A percentile compares a stretch with the other conserved stretches of the same genome.
These are phyloP conservation scores for Brotula barbata DNA, from an alignment of 2,797 vertebrate genomes.

Conservation along the genomic window DNA sequence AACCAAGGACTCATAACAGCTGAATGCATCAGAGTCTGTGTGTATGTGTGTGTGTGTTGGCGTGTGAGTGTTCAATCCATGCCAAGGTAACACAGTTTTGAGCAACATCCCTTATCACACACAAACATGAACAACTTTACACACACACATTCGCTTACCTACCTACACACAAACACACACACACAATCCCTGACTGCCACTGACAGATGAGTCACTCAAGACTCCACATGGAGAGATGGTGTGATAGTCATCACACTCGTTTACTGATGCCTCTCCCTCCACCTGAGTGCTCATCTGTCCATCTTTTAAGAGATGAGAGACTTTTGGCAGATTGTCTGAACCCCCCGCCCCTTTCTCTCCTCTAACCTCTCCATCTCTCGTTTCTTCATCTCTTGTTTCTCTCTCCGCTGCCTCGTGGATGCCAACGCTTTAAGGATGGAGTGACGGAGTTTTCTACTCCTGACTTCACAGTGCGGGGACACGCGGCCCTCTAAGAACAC, in stretches of 20 bases:
- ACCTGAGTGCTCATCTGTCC: constrained; percentile 28
- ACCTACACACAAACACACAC: constrained; percentile 16
- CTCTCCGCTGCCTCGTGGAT: constrained; percentile 21
- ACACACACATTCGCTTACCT: neutral
- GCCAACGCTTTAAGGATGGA: constrained; percentile 25
- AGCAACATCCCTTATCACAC: constrained; percentile 3
- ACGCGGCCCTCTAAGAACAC: constrained; percentile 27
- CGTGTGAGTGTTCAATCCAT: constrained; percentile 10
- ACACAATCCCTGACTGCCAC: constrained; percentile 29
- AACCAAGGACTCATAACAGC: constrained; percentile 56
- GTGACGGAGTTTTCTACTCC: constrained; percentile 14
- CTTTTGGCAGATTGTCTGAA: constrained; percentile 45
- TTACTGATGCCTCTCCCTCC: constrained; percentile 52
- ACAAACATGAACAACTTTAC: neutral
- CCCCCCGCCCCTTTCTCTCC: constrained; percentile 7
- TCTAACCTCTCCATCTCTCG: neutral
- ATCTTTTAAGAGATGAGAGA: constrained; percentile 35
- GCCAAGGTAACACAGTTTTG: constrained; percentile 24
- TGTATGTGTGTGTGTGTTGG: constrained; percentile 17
- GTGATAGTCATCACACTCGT: constrained; percentile 49
- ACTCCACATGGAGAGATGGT: constrained; percentile 25
- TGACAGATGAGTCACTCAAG: constrained; percentile 50
- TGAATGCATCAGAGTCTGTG: constrained; percentile 31
- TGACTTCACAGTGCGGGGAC: constrained; percentile 21
- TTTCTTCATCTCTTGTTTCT: neutral